Evolutionary conservation across 2,888 invertebrate genomes (phyloP).

Genomic region (Girardia tigrina): DNA sequence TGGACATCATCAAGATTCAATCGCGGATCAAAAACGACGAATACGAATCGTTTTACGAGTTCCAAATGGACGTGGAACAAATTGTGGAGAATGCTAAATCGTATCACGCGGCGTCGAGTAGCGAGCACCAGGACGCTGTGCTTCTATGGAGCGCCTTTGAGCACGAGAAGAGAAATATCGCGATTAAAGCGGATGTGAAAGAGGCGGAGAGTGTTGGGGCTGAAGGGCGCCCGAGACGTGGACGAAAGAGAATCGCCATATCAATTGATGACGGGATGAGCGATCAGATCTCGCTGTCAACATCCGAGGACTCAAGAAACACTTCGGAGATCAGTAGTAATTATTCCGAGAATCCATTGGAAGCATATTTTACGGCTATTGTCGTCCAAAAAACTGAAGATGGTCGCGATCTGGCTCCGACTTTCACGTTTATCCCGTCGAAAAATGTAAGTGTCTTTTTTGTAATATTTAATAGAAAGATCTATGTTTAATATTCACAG

Average conservation of each 20-base stretch:
- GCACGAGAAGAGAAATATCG: conserved; percentile 25
- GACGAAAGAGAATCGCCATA: conserved; percentile 19
- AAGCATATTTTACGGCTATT: conserved; percentile 35
- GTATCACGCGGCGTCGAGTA: conserved; percentile 71
- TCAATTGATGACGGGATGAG: conserved; percentile 24
- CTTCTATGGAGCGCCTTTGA: conserved; percentile 62
- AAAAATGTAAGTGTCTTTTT: conserved; percentile 13
- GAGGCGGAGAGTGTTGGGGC: background rate
- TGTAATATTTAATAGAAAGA: background rate
- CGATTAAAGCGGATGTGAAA: background rate
- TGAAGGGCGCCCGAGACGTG: conserved; percentile 15
- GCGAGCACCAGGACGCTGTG: conserved; percentile 75
- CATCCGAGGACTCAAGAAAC: conserved; percentile 26
- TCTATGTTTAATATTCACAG: background rate
- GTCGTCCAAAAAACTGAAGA: conserved; percentile 34
- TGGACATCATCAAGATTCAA: conserved; percentile 82
- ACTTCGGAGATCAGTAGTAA: conserved; percentile 9
- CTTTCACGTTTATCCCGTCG: conserved; percentile 37
- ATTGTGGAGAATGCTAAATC: conserved; percentile 83
- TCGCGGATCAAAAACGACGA: conserved; percentile 67
- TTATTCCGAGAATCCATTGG: conserved; percentile 27
- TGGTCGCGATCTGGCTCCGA: conserved; percentile 31
- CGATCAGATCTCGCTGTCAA: conserved; percentile 27
- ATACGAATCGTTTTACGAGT: conserved; percentile 78
- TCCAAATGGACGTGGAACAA: conserved; percentile 74